These are phyloP conservation scores for Heliangelus exortis DNA, from an alignment of 2,797 vertebrate genomes.

Conservation along the genomic window DNA sequence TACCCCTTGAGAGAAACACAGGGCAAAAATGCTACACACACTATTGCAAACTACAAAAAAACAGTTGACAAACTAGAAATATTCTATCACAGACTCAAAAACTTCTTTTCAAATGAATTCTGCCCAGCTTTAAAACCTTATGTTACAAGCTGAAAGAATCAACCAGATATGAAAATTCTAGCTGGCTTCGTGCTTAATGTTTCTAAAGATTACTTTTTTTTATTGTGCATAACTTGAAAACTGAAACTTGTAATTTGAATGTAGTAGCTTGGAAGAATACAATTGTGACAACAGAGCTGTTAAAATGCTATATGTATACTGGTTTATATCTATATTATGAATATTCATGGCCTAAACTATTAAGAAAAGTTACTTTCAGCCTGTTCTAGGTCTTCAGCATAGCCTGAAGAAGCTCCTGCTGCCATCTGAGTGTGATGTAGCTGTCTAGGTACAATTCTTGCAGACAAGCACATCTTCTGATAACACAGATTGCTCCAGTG, in stretches of 20 bases:
- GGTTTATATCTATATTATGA: not conserved
- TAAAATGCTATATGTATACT: no score
- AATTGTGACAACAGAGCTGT: fast-evolving
- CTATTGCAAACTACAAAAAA: not conserved
- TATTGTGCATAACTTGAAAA: not conserved
- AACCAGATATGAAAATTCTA: not conserved
- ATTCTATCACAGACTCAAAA: not conserved
- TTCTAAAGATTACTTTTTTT: not conserved
- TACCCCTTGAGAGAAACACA: not conserved
- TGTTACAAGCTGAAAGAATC: not conserved
- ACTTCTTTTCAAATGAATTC: not conserved
- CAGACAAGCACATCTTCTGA: not conserved
- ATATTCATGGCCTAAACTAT: not conserved
- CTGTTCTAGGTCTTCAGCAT: not conserved
- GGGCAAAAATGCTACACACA: not conserved
- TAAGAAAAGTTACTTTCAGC: not conserved
- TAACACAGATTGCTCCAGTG: fast-evolving
- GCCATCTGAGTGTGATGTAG: not conserved
- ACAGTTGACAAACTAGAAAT: not conserved
- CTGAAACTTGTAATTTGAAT: not conserved
- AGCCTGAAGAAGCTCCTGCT: not conserved
- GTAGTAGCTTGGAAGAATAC: not conserved
- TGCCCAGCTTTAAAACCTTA: not conserved
- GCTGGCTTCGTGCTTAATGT: not conserved
- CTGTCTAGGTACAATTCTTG: not conserved